Conservation (phyloP, 2,113 vertebrate genomes). For the Gymnorhina tibicen region DNA sequence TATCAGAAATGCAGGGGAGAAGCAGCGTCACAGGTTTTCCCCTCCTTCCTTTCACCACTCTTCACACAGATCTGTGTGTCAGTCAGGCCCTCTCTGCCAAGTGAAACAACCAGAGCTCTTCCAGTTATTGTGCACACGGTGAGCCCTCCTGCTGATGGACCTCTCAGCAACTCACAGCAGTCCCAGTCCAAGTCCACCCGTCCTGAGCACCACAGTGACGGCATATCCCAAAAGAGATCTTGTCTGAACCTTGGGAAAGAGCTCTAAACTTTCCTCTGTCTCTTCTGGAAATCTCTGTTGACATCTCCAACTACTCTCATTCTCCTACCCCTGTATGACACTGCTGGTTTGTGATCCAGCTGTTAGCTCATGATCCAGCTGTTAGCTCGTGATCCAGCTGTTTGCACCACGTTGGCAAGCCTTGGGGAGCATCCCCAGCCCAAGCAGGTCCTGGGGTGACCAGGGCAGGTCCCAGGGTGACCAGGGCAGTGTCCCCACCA, state of each 20-base stretch:
- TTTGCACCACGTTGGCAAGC: neutral
- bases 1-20: neutral
- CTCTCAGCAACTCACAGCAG: neutral
- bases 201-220: neutral
- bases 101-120: neutral
- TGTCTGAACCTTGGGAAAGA: neutral
- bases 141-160: neutral
- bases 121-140: neutral
- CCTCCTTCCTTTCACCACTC: neutral
- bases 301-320: fast-evolving
- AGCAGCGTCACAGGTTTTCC: neutral
- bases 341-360: neutral
- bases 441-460: neutral
- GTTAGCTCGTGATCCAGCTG: neutral
- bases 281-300: neutral
- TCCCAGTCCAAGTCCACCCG: neutral
- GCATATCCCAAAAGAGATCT: neutral
- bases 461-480: neutral
- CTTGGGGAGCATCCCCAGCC: neutral
- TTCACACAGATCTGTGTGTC: neutral
- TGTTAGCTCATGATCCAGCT: neutral
- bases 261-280: neutral
- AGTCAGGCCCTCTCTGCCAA: neutral
- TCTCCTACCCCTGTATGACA: fast-evolving
- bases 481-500: neutral